Evolutionary conservation across 1,140 invertebrate genomes (phyloP).

Genomic region (Adoxophyes honmai): DNA sequence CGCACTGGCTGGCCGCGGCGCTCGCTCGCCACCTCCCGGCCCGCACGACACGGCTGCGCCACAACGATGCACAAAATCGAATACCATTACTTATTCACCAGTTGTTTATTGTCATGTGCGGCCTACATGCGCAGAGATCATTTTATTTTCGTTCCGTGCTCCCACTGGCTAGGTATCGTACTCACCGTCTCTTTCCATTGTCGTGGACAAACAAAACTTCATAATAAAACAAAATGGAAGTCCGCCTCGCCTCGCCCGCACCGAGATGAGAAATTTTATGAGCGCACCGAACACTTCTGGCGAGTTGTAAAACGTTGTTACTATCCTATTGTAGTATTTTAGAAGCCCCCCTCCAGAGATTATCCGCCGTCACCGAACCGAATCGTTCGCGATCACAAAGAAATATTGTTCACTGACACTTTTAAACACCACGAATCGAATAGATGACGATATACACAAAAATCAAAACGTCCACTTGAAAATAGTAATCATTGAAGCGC

Average conservation of each 20-base stretch:
- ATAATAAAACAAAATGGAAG: constrained; percentile 78
- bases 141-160: constrained; percentile 35
- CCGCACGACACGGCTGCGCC: constrained; percentile 48
- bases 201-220: constrained; percentile 65
- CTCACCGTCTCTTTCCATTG: constrained; percentile 75
- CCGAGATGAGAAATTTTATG: constrained; percentile 69
- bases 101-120: constrained; percentile 65
- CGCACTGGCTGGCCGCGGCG: constrained; percentile 21
- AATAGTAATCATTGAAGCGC: constrained; percentile 75
- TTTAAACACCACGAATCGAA: constrained; percentile 42
- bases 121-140: constrained; percentile 67
- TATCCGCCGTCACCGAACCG: constrained; percentile 66
- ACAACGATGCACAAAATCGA: constrained; percentile 69
- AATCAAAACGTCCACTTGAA: constrained; percentile 67
- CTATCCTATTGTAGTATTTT: constrained; percentile 77
- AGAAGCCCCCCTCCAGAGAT: constrained; percentile 73
- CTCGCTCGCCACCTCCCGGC: constrained; percentile 28
- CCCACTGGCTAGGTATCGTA: constrained; percentile 31
- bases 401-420: constrained; percentile 44
- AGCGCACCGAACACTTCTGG: constrained; percentile 52
- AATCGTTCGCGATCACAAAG: constrained; percentile 56
- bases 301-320: constrained; percentile 76
- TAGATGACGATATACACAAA: constrained; percentile 54
- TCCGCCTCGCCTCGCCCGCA: constrained; percentile 53
- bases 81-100: constrained; percentile 70